phyloP scores from a whole-genome alignment of 2,797 vertebrate genomes.

The Leuciscus waleckii region DNA sequence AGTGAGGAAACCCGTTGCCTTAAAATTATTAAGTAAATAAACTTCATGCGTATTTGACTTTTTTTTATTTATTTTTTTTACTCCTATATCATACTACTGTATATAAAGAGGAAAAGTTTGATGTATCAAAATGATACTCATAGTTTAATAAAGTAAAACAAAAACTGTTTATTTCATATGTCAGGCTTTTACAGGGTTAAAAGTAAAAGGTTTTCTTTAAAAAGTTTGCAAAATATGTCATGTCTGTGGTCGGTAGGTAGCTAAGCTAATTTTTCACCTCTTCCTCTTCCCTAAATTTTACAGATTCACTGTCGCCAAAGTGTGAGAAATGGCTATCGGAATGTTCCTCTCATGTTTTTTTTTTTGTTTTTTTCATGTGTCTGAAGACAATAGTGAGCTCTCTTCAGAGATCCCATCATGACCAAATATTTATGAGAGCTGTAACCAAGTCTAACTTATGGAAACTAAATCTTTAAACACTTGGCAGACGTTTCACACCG shows the following conservation, averaged over 20 bases:
- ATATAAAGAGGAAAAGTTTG: neutral
- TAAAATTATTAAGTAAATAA: too few species aligned
- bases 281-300: constrained; percentile 36
- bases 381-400: constrained; percentile 68
- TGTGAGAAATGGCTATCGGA: constrained; percentile 66
- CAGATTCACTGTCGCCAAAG: constrained; percentile 60
- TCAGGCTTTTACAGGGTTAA: neutral
- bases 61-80: neutral
- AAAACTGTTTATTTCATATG: neutral
- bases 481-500: constrained; percentile 75
- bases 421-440: constrained; percentile 79
- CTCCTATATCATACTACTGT: neutral
- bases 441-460: constrained; percentile 79
- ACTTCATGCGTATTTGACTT: too few species aligned
- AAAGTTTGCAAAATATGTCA: neutral
- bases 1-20: too few species aligned
- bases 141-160: neutral
- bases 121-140: neutral
- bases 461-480: constrained; percentile 86
- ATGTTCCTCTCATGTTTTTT: constrained; percentile 63
- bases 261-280: neutral
- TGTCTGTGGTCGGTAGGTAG: neutral
- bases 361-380: constrained; percentile 53
- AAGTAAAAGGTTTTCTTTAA: neutral
- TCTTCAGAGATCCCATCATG: constrained; percentile 81